Evolutionary conservation across 2,113 vertebrate species (phyloP).

Genomic region (Suricata suricatta): DNA sequence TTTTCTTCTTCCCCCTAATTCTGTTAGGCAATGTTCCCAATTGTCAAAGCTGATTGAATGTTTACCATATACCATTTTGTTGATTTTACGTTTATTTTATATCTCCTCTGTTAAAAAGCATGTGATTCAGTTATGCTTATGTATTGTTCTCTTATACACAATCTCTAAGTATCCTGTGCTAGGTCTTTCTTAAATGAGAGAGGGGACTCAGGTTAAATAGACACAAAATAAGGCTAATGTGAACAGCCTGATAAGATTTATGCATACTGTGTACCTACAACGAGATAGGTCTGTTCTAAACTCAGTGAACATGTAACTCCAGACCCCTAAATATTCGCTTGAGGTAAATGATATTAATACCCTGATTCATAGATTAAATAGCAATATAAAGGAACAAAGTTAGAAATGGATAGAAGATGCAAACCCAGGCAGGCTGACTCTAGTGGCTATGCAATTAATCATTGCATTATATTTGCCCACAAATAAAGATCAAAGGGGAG

Average conservation of each 20-base stretch:
- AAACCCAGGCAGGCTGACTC: background rate
- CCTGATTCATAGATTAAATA: background rate
- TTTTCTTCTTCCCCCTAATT: background rate
- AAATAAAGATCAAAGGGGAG: background rate
- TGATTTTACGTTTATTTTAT: background rate
- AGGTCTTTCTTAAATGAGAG: background rate
- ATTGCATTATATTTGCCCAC: background rate
- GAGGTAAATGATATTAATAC: background rate
- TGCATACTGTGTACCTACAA: too few species aligned
- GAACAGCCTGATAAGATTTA: background rate
- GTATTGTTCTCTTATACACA: background rate
- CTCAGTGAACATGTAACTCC: background rate
- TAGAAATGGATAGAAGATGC: background rate
- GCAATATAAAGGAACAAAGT: background rate
- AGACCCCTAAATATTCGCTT: background rate
- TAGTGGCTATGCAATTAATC: background rate
- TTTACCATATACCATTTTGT: background rate
- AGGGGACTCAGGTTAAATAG: background rate
- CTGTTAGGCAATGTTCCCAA: background rate
- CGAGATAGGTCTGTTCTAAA: background rate
- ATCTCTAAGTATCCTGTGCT: background rate
- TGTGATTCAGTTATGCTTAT: background rate
- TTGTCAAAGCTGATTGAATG: background rate
- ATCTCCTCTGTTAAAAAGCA: background rate
- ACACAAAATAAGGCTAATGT: background rate